Evolutionary conservation across 1,140 invertebrate genomes (phyloP).

Genomic region (Melanaphis sacchari): DNA sequence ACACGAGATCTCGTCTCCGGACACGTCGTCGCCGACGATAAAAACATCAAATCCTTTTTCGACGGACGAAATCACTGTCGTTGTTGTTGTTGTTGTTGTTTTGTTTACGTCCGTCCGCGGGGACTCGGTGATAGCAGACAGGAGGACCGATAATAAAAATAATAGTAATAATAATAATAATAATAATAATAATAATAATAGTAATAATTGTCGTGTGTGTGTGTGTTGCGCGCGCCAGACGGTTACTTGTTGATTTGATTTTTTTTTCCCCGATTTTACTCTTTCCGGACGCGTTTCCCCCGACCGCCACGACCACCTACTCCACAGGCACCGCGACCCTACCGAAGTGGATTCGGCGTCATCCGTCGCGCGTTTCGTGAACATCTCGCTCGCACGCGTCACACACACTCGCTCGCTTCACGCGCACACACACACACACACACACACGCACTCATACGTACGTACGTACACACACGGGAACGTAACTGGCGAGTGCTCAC

Average conservation of each 20-base stretch:
- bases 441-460: not conserved
- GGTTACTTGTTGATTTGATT: conserved; percentile 41
- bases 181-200: not conserved
- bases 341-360: not conserved
- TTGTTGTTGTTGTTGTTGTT: not conserved
- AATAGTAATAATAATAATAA: not conserved
- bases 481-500: not conserved
- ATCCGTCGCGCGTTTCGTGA: conserved; percentile 1
- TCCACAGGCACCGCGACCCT: not conserved
- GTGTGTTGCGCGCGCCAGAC: not conserved
- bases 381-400: not conserved
- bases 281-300: not conserved
- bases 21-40: not conserved
- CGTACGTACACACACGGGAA: not conserved
- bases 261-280: not conserved
- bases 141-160: not conserved
- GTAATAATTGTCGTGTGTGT: not conserved
- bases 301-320: not conserved
- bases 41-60: not conserved
- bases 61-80: not conserved
- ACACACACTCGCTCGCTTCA: not conserved
- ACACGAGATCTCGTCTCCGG: too few relatives aligned
- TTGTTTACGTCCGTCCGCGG: not conserved
- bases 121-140: not conserved
- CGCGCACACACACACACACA: not conserved